Evolutionary conservation across 2,797 vertebrate species (phyloP).

Genomic region (Neostethus bicornis): DNA sequence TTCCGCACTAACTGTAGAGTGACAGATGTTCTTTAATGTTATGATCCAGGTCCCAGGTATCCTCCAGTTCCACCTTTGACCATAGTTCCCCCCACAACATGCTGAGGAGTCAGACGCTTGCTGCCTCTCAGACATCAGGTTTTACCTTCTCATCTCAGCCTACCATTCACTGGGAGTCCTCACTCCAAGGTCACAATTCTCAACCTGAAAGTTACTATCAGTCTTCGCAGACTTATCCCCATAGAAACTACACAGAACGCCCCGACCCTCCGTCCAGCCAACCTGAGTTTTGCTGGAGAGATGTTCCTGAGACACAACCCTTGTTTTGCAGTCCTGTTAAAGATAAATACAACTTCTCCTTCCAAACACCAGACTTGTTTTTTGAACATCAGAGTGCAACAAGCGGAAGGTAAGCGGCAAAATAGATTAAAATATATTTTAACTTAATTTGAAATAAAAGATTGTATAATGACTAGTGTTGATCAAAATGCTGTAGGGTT

Average conservation of each 20-base stretch:
- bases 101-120: conserved; percentile 25
- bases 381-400: conserved; percentile 14
- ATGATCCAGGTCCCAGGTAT: conserved; percentile 29
- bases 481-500: not conserved
- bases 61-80: conserved; percentile 7
- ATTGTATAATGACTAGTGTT: too few relatives aligned
- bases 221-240: conserved; percentile 42
- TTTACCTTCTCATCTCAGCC: conserved; percentile 32
- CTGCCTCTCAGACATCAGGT: conserved; percentile 26
- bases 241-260: conserved; percentile 20
- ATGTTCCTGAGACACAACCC: conserved; percentile 16
- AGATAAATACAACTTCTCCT: conserved; percentile 10
- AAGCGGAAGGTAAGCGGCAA: conserved; percentile 45
- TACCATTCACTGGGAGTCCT: conserved; percentile 42
- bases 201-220: conserved; percentile 38
- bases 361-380: conserved; percentile 17
- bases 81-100: conserved; percentile 10
- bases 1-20: conserved; percentile 1
- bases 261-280: conserved; percentile 30
- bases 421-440: not conserved
- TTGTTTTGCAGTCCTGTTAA: conserved; percentile 6
- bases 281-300: conserved; percentile 23
- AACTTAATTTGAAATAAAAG: too few relatives aligned
- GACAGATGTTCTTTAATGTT: conserved; percentile 12
- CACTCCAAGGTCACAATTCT: conserved; percentile 27